phyloP scores from a whole-genome alignment of 2,888 invertebrate genomes.

The Pomacea canaliculata region DNA sequence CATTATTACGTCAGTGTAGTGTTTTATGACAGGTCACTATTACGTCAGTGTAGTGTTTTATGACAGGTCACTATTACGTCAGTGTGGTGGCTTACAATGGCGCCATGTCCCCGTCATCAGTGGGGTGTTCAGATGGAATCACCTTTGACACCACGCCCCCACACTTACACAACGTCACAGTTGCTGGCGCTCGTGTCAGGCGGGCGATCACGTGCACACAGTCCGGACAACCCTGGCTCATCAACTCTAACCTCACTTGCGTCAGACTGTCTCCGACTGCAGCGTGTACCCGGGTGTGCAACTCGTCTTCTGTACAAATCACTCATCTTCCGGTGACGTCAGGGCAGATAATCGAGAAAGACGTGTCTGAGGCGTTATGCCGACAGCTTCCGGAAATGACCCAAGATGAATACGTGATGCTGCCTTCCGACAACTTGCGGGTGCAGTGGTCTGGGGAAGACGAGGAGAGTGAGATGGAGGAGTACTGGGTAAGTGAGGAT shows the following conservation, averaged over 20 bases:
- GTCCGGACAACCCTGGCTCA: slow-evolving; percentile 25
- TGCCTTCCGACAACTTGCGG: slow-evolving; percentile 38
- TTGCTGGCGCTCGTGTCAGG: slow-evolving; percentile 5
- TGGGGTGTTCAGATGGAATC: slow-evolving; percentile 53
- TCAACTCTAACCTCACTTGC: slow-evolving; percentile 26
- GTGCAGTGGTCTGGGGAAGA: slow-evolving; percentile 36
- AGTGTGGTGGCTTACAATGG: slow-evolving; percentile 53
- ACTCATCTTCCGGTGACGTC: background rate
- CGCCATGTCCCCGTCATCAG: slow-evolving; percentile 44
- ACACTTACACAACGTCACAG: background rate
- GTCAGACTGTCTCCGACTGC: slow-evolving; percentile 12
- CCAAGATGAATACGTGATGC: slow-evolving; percentile 22
- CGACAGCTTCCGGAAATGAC: slow-evolving; percentile 19
- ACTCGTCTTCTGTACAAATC: background rate
- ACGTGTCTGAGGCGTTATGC: slow-evolving; percentile 31
- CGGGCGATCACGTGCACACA: slow-evolving; percentile 8
- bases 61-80: slow-evolving; percentile 36
- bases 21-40: too few species aligned
- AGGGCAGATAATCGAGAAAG: slow-evolving; percentile 7
- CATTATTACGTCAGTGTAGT: too few species aligned
- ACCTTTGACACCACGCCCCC: slow-evolving; percentile 33
- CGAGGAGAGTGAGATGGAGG: slow-evolving; percentile 36
- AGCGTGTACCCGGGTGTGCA: slow-evolving; percentile 16
- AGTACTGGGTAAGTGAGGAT: slow-evolving; percentile 13
- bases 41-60: too few species aligned